Evolutionary conservation across 2,888 invertebrate genomes (phyloP).

Genomic region (Drosophila conformis): DNA sequence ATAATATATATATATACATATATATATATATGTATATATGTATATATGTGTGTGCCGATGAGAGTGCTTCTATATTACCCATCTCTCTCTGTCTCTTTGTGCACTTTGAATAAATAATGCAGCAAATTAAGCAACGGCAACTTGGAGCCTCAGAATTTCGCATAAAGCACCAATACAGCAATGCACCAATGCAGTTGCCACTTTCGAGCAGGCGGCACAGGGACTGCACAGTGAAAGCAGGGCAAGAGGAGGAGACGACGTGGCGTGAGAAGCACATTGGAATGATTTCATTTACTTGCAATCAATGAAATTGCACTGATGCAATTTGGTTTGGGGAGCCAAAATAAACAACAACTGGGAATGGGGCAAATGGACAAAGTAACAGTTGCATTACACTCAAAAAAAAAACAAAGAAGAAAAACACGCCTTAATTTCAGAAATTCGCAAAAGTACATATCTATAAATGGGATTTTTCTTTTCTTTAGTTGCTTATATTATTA

Average conservation of each 20-base stretch:
- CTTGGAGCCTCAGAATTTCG: slow-evolving; percentile 37
- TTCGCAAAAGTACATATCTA: not conserved
- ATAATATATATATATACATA: not conserved
- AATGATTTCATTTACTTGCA: slow-evolving; percentile 81
- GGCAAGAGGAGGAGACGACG: slow-evolving; percentile 5
- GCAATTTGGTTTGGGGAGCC: slow-evolving; percentile 64
- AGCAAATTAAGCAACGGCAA: slow-evolving; percentile 51
- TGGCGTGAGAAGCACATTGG: slow-evolving; percentile 28
- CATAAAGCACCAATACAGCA: slow-evolving; percentile 42
- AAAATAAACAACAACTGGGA: slow-evolving; percentile 65
- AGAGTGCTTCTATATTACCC: not conserved
- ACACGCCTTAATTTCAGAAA: not conserved
- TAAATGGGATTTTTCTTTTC: not conserved
- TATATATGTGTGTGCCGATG: not conserved
- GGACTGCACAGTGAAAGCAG: not conserved
- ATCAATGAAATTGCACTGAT: slow-evolving; percentile 80
- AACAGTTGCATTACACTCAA: slow-evolving; percentile 36
- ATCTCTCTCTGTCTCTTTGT: not conserved
- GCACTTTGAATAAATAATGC: slow-evolving; percentile 47
- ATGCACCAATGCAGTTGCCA: slow-evolving; percentile 37
- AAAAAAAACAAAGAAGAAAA: not conserved
- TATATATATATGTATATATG: not conserved
- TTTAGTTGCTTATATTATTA: not conserved
- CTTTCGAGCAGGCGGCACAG: slow-evolving; percentile 1
- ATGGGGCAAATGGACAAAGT: slow-evolving; percentile 38